phyloP scores from a whole-genome alignment of 2,888 invertebrate genomes.

The Eugnorisma glareosa region DNA sequence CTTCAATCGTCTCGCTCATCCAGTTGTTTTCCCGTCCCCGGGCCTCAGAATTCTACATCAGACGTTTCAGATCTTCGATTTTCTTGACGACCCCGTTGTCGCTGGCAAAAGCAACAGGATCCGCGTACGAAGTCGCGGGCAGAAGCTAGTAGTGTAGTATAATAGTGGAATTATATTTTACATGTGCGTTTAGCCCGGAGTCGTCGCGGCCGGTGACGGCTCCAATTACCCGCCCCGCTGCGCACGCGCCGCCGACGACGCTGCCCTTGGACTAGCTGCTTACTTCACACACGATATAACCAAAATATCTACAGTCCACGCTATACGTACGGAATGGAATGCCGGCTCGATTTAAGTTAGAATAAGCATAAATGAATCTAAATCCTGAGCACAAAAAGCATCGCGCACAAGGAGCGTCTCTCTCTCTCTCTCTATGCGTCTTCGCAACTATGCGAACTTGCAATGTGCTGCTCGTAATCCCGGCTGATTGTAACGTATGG shows the following conservation, averaged over 20 bases:
- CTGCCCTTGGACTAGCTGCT: slow-evolving; percentile 78
- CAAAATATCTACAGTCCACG: slow-evolving; percentile 58
- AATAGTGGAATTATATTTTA: slow-evolving; percentile 46
- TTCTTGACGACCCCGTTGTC: no score
- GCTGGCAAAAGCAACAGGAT: no score
- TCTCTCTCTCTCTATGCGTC: slow-evolving; percentile 36
- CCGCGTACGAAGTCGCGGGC: no score
- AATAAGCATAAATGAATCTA: slow-evolving; percentile 46
- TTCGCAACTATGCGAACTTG: slow-evolving; percentile 50
- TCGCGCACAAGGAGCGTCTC: slow-evolving; percentile 9
- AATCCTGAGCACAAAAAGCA: slow-evolving; percentile 28
- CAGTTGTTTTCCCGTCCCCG: no score
- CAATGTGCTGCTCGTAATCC: slow-evolving; percentile 54
- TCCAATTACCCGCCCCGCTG: slow-evolving; percentile 75
- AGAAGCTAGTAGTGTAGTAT: slow-evolving; percentile 25
- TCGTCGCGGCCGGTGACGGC: slow-evolving; percentile 66
- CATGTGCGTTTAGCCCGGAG: slow-evolving; percentile 62
- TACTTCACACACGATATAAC: slow-evolving; percentile 69
- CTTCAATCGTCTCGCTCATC: no score
- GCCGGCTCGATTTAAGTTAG: slow-evolving; percentile 29
- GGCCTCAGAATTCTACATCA: no score
- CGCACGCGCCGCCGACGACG: slow-evolving; percentile 69
- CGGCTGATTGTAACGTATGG: slow-evolving; percentile 80
- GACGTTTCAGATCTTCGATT: no score
- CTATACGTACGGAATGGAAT: slow-evolving; percentile 36